Conservation (phyloP, 1,140 invertebrate species). For the Chymomyza costata region DNA sequence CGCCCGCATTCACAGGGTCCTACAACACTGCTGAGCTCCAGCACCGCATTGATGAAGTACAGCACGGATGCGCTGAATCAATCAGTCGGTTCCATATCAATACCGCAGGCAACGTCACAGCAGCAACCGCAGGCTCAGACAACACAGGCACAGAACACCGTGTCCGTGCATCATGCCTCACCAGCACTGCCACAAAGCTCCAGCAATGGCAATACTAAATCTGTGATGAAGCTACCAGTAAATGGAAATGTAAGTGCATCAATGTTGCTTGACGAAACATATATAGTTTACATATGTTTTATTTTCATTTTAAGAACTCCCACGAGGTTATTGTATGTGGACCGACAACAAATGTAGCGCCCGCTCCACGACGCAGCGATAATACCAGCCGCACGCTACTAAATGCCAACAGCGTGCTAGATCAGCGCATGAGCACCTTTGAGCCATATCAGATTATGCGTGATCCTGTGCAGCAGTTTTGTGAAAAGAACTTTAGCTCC, state of each 20-base stretch:
- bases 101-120: conserved; percentile 32
- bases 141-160: conserved; percentile 44
- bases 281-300: too few species aligned
- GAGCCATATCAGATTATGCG: conserved; percentile 89
- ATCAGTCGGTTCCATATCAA: conserved; percentile 68
- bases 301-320: too few species aligned
- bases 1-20: conserved; percentile 77
- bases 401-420: conserved; percentile 78
- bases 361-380: conserved; percentile 80
- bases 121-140: conserved; percentile 10
- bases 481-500: conserved; percentile 93
- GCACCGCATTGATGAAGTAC: conserved; percentile 68
- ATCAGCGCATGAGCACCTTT: conserved; percentile 88
- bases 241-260: conserved; percentile 60
- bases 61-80: conserved; percentile 73
- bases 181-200: conserved; percentile 60
- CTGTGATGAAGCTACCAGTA: conserved; percentile 70
- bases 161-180: conserved; percentile 72
- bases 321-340: conserved; percentile 76
- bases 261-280: too few species aligned
- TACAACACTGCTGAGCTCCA: conserved; percentile 74
- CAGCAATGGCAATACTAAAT: conserved; percentile 71
- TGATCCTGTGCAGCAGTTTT: conserved; percentile 94
- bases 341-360: conserved; percentile 78
- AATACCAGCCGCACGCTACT: conserved; percentile 84